Evolutionary conservation across 2,797 vertebrate genomes (phyloP), one percentile per base, ranked within the genome.

Genomic region (Eulemur mongoz): DNA sequence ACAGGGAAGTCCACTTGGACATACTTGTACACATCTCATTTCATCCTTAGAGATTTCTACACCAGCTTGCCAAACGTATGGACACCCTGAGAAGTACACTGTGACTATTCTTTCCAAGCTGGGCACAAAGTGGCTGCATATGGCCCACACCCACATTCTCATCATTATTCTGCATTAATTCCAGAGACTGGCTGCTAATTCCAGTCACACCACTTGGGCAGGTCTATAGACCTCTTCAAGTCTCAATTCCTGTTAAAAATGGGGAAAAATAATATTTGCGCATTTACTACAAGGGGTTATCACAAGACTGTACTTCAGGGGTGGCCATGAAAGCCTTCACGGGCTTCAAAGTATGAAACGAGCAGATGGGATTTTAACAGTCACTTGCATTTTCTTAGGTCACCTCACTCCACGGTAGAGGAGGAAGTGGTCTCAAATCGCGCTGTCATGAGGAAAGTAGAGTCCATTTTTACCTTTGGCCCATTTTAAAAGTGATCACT

Each of bases 401-500:
- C 57, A 10, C 40, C 25, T 43, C 91, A 61, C 45, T 61, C 75
- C 69, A 54, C 65, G 43, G 23, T 1, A 69, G 70, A 73, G 80
- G 38, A 72, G 27, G n/a, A 84, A 63, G 30, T 0, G 1, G 65
- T 40, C 61, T 87, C 40, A 30, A 45, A 50, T 54, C 50, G 35
- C 86, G 23, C 27, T 22, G 25, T 69, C 25, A 2, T 1, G 40
- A 65, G 43, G 78, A 57, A 93, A 65, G 43, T 23, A 59, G 83
- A 89, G 81, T 90, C 89, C 85, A 43, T 81, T 88, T 48, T 90
- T 73, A 94, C 65, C 72, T 94, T n/a, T 48, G 73, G 85, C 35
- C 32, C 59, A 82, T 89, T 94, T 86, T 45, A 9, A 67, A 96
- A 93, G 81, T 23, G 30, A 85, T 93, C 54, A 30, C 18, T 91